A percentile compares a stretch with the other conserved stretches of the same genome.
Evolutionary conservation across 2,888 invertebrate genomes (phyloP).

Genomic region (Oscheius myriophilus): DNA sequence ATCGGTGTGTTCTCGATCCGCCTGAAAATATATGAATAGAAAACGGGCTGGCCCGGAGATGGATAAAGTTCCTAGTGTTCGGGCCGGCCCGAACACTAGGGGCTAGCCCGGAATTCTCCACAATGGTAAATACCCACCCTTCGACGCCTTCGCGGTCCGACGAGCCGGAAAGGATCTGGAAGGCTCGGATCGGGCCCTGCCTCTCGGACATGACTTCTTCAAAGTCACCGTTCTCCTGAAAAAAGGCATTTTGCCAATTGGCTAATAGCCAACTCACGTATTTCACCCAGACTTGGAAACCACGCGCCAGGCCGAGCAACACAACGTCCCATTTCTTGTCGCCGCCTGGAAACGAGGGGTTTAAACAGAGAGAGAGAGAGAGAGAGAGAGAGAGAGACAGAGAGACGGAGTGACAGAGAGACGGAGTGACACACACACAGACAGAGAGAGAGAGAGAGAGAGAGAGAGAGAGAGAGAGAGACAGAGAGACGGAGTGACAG

Average conservation of each 20-base stretch:
- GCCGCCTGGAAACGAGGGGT: slow-evolving; percentile 36
- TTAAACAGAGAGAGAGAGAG: slow-evolving; percentile 8
- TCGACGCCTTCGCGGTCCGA: neutral
- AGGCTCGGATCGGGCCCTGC: slow-evolving; percentile 85
- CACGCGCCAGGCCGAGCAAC: slow-evolving; percentile 86
- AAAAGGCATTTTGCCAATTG: neutral
- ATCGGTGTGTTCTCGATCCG: slow-evolving; percentile 52
- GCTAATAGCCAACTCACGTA: slow-evolving; percentile 67
- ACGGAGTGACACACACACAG: no score
- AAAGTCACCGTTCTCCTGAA: slow-evolving; percentile 88
- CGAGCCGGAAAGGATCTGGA: slow-evolving; percentile 74
- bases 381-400: slow-evolving; percentile 1
- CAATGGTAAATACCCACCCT: neutral
- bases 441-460: slow-evolving; percentile 8
- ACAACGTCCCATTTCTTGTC: slow-evolving; percentile 81
- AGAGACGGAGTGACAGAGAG: slow-evolving; percentile 17
- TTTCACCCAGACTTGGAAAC: slow-evolving; percentile 79
- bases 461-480: neutral
- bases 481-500: slow-evolving; percentile 13
- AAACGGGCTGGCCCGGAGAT: no score
- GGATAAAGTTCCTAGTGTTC: no score
- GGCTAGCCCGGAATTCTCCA: neutral
- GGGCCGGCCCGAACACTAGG: no score
- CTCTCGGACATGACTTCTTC: slow-evolving; percentile 92
- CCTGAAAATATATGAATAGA: slow-evolving; percentile 27